These are phyloP conservation scores for Lutraria lutraria DNA, from an alignment of 2,888 invertebrate species.

Conservation along the genomic window DNA sequence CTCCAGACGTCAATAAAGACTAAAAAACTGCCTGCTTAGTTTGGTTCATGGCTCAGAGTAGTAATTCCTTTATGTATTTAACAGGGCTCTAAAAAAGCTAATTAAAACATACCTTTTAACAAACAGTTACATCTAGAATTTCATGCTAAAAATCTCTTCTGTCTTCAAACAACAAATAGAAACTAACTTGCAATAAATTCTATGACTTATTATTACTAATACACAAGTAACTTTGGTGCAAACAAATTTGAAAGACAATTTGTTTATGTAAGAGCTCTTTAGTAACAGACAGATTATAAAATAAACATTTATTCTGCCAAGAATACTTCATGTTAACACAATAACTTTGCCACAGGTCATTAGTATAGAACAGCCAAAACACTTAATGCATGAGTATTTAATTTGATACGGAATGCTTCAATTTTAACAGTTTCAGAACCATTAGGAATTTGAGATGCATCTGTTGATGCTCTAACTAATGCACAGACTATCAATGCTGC, in stretches of 20 bases:
- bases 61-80: not conserved
- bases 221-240: not conserved
- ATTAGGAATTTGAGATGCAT: no score
- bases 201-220: not conserved
- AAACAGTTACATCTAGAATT: not conserved
- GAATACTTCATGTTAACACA: not conserved
- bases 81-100: not conserved
- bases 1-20: not conserved
- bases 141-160: not conserved
- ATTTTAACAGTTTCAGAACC: not conserved
- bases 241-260: not conserved
- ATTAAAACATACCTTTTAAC: not conserved
- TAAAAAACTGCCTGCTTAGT: not conserved
- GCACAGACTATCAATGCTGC: no score
- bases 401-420: not conserved
- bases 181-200: not conserved
- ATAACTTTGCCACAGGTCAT: not conserved
- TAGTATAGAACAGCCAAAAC: not conserved
- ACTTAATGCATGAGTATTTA: not conserved
- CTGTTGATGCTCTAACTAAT: no score
- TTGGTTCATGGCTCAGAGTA: not conserved
- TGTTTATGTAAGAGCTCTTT: not conserved
- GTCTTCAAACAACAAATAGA: not conserved
- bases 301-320: not conserved
- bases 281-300: not conserved